Evolutionary conservation across 2,113 vertebrate species (phyloP), one percentile per base, ranked within the genome.

Genomic region (Ceratotherium simum): DNA sequence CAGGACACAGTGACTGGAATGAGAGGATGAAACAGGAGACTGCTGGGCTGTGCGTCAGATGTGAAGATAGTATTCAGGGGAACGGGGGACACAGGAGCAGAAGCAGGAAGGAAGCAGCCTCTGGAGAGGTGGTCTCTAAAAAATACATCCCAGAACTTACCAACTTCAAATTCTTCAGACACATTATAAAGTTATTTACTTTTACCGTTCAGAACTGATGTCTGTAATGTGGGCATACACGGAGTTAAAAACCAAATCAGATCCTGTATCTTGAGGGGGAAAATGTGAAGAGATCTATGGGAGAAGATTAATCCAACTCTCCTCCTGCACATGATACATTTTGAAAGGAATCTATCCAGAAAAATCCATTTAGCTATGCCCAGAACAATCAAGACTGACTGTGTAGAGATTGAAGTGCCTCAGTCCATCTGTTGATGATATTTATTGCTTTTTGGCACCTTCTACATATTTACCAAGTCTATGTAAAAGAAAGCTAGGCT

Each of bases 341-440:
- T 84, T 78, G 76, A 92, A 93, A 96, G 84, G 79, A 96, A 81
- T 83, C 36, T 91, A 96, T 95, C 84, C 76, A 72, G 96, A 81
- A 98, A 98, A 98, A 97, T 96, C 91, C 8, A 84, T 91, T 97
- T 98, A 98, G 90, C 97, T 98, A 95, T 72, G 97, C 83, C 62
- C 97, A 96, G 70, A 97, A 98, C 95, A 98, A 98, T 97, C 93
- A 98, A 96, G 93, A 93, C 42, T 89, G 90, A 93, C 95, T 98
- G 85, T 84, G 97, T 93, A 42, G 97, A 98, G 97, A 96, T 6
- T 92, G 93, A 39, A 97, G 91, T 91, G 69, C 56, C 96, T 97
- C 98, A 95, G 93, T 98, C 98, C 98, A 98, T 98, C 98, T 98
- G 98, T 97, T 97, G 78, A 97, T 72, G 84, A 92, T 1, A 1